Percentiles rank a stretch among this genome's conserved stretches.
phyloP scores from a whole-genome alignment of 37 sponge, comb jelly and placozoan genomes.

The Beroe forskalii region DNA sequence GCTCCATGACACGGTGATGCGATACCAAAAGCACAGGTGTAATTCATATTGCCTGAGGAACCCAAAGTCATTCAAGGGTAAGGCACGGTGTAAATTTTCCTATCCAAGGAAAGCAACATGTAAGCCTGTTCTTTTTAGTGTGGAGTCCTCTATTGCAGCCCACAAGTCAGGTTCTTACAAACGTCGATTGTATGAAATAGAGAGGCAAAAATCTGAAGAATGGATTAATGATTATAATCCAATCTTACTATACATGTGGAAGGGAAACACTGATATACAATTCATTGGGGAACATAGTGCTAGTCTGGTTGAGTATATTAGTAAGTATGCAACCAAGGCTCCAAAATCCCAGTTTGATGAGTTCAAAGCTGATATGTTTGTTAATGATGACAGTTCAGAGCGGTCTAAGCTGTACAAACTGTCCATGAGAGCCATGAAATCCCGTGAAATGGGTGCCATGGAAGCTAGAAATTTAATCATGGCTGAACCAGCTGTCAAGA shows the following conservation, averaged over 20 bases:
- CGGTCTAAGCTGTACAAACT: too few species aligned
- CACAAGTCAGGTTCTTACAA: not conserved
- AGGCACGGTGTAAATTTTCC: not conserved
- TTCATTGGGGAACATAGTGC: not conserved
- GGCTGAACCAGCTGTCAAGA: too few species aligned
- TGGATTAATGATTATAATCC: conserved; percentile 3
- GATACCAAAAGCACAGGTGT: not conserved
- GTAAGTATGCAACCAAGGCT: not conserved
- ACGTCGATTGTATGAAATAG: not conserved
- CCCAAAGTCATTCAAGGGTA: not conserved
- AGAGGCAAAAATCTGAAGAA: not conserved
- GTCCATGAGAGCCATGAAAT: too few species aligned
- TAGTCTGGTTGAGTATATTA: not conserved
- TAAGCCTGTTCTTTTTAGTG: not conserved
- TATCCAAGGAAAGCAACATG: not conserved
- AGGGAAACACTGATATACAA: not conserved
- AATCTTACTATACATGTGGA: not conserved
- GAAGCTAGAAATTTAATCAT: too few species aligned
- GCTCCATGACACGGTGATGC: not conserved
- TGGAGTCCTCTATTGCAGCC: not conserved
- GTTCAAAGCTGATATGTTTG: too few species aligned
- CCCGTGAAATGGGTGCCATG: too few species aligned
- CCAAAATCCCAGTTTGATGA: not conserved
- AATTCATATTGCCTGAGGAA: not conserved
- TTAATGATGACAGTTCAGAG: too few species aligned